Base-by-base conservation (phyloP, 2,888 invertebrate species). In the Omphaloscelis lunosa region DNA sequence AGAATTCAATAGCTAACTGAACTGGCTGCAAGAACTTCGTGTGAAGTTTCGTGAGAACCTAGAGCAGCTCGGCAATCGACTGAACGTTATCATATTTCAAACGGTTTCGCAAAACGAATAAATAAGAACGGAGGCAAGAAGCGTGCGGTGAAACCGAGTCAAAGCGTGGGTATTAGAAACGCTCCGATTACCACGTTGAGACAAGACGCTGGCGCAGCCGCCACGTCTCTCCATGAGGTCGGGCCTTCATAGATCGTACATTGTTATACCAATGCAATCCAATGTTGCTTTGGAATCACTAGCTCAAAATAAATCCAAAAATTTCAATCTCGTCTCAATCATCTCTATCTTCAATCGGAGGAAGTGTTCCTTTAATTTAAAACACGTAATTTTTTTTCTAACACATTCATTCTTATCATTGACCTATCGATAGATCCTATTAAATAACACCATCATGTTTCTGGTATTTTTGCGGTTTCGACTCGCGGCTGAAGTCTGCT, bases 111-210 rank as follows among this genome's bases (percentile, higher is more conserved):
- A 96, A 96, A 96, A 95, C 95, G 95, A 95, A 96, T 95, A 95
- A 96, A 95, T 93, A 96, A 94, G 95, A 96, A 95, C 94, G 93
- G 90, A 95, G 95, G 95, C 95, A 96, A 96, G 95, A 96, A 95
- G 95, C 95, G 95, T 96, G 95, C 96, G 95, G 95, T 96, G 96
- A 96, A 96, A 96, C 95, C 93, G 93, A 96, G 93, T 95, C 96
- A 94, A 95, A 96, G 95, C 96, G 96, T 95, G 95, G 95, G 95
- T 96, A 96, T 96, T 96, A 96, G 96, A 96, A 96, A 96, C 95
- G 96, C 96, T 96, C 96, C 96, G 95, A 95, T 96, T 96, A 95
- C 96, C 95, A 93, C 94, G 95, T 91, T 91, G 90, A 92, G 93
- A 91, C 92, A 89, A 90, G 90, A 89, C 88, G 89, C 88, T 89